A percentile compares a stretch with the other conserved stretches of the same genome.
phyloP scores from a whole-genome alignment of 2,888 invertebrate genomes.

The Melanargia galathea region DNA sequence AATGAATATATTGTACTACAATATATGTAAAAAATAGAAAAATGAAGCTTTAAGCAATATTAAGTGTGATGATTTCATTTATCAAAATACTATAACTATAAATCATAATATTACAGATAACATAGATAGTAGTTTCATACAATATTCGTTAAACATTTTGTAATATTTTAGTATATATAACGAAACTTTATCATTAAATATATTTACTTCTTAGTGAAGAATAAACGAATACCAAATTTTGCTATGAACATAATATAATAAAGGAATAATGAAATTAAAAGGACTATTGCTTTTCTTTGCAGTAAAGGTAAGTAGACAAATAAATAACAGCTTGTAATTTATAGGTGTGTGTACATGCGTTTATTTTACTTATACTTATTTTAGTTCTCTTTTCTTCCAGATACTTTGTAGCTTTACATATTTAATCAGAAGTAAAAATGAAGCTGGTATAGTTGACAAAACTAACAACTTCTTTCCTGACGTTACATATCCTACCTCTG shows the following conservation, averaged over 20 bases:
- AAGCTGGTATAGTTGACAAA: conserved; percentile 8
- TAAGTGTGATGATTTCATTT: background rate
- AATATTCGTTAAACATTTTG: conserved; percentile 23
- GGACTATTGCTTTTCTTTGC: conserved; percentile 2
- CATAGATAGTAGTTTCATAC: conserved; percentile 12
- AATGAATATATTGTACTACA: no score
- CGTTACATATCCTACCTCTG: conserved; percentile 46
- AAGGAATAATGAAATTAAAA: conserved; percentile 22
- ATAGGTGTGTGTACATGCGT: no score
- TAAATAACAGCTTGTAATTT: background rate
- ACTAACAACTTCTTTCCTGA: conserved; percentile 42
- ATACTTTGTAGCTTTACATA: background rate
- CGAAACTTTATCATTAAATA: conserved; percentile 1
- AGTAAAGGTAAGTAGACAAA: conserved; percentile 1
- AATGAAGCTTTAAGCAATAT: background rate
- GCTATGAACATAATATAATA: conserved; percentile 1
- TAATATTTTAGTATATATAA: conserved; percentile 23
- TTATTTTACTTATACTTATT: background rate
- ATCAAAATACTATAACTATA: background rate
- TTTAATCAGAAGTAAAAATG: background rate
- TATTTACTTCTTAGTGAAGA: background rate
- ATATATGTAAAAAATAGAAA: no score
- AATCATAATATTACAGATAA: background rate
- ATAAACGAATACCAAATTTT: background rate
- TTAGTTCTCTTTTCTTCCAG: conserved; percentile 2